Conservation (phyloP, 2,113 vertebrate species). For the Chionomys nivalis region DNA sequence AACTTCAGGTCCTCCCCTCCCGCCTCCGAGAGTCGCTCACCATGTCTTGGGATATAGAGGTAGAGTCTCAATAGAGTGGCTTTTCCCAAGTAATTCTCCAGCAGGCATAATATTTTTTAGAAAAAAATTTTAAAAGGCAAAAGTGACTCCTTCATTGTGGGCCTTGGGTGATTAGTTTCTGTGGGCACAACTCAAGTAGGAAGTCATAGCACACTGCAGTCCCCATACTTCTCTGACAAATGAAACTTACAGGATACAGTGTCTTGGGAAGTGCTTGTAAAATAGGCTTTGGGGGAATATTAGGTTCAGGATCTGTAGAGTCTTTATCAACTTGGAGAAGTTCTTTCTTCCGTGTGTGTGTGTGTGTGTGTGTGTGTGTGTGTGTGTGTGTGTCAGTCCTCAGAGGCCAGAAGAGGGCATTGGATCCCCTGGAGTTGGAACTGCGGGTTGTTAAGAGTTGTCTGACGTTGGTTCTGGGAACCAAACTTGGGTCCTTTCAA, state of each 20-base stretch:
- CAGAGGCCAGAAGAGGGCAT: not conserved
- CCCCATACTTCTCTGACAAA: not conserved
- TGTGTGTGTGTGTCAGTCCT: not conserved
- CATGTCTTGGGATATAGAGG: not conserved
- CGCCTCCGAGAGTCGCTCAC: not conserved
- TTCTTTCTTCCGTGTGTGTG: not conserved
- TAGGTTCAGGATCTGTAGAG: not conserved
- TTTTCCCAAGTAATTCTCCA: constrained; percentile 24
- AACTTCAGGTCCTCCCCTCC: not conserved
- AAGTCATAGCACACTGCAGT: not conserved
- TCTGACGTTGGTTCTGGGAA: not conserved
- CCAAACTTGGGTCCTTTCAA: not conserved
- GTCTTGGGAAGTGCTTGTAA: not conserved
- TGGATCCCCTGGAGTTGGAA: not conserved
- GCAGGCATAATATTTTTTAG: not conserved
- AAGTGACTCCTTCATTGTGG: not conserved
- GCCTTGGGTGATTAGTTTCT: not conserved
- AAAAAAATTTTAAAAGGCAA: not conserved
- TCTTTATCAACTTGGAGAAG: not conserved
- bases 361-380: not conserved
- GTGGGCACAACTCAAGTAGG: not conserved
- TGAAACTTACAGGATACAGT: not conserved
- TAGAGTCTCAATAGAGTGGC: not conserved
- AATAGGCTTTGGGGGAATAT: not conserved
- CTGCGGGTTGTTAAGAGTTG: not conserved